A percentile compares a stretch with the other conserved stretches of the same genome.
These are phyloP conservation scores for Canis aureus DNA, from an alignment of 2,113 vertebrate genomes.

Conservation along the genomic window DNA sequence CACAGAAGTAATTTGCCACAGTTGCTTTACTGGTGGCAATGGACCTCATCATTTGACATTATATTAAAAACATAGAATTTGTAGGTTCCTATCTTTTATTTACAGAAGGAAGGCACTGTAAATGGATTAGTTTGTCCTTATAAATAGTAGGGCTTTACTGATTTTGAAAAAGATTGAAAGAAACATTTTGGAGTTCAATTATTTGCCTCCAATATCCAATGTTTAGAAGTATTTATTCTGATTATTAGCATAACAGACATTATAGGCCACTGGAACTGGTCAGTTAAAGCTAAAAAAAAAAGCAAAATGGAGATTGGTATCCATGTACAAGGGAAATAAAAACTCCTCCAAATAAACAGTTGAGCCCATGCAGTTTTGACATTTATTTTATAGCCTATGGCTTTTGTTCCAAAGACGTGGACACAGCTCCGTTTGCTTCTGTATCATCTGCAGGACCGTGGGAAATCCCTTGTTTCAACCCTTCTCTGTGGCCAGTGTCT, in stretches of 20 bases:
- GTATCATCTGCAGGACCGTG: fast-evolving
- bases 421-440: fast-evolving
- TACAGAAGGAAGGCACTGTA: background rate
- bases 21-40: too few relatives aligned
- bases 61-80: background rate
- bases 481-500: background rate
- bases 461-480: fast-evolving
- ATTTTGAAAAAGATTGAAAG: background rate
- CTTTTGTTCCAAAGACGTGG: background rate
- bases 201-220: background rate
- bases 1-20: background rate
- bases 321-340: background rate
- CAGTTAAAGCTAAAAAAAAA: background rate
- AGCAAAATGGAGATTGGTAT: background rate
- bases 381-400: background rate
- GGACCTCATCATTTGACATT: fast-evolving
- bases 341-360: fast-evolving
- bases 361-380: background rate
- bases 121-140: background rate
- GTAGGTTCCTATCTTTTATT: background rate
- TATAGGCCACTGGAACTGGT: background rate
- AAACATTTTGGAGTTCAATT: background rate
- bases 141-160: background rate
- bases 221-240: background rate
- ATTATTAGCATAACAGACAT: background rate